Evolutionary conservation across 2,113 vertebrate species (phyloP).

Genomic region (Fregata magnificens): DNA sequence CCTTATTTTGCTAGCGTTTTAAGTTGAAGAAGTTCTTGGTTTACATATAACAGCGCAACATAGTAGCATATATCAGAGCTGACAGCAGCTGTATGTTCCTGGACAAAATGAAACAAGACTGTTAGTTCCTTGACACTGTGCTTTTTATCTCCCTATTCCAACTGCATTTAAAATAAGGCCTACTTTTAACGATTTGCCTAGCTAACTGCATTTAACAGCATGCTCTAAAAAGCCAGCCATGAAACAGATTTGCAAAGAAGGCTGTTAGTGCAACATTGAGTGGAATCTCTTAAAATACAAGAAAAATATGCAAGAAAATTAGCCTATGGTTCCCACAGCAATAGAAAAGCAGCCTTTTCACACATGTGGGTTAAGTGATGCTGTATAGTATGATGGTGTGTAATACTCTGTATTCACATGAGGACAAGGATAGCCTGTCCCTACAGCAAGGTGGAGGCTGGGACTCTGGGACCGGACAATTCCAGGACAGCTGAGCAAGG

Average conservation of each 20-base stretch:
- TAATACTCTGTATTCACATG: background rate
- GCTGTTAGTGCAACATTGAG: background rate
- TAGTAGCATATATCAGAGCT: background rate
- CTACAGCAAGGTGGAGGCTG: background rate
- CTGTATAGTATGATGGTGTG: background rate
- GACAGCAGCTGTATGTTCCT: background rate
- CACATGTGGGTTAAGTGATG: background rate
- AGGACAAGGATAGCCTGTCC: background rate
- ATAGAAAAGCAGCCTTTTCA: background rate
- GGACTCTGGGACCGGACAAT: background rate
- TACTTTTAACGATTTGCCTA: background rate
- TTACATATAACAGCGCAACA: background rate
- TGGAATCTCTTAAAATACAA: background rate
- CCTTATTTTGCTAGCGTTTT: background rate
- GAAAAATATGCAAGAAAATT: background rate
- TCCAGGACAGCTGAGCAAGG: background rate
- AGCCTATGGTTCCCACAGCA: constrained; percentile 8
- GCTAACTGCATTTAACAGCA: background rate
- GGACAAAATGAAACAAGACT: background rate
- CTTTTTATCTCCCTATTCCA: background rate
- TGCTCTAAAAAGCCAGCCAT: background rate
- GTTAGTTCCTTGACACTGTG: background rate
- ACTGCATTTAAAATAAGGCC: background rate
- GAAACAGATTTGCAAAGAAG: background rate
- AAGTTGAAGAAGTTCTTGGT: background rate